A percentile compares a stretch with the other conserved stretches of the same genome.
These are phyloP conservation scores for Gymnothorax javanicus DNA, from an alignment of 2,797 vertebrate species.

Conservation along the genomic window DNA sequence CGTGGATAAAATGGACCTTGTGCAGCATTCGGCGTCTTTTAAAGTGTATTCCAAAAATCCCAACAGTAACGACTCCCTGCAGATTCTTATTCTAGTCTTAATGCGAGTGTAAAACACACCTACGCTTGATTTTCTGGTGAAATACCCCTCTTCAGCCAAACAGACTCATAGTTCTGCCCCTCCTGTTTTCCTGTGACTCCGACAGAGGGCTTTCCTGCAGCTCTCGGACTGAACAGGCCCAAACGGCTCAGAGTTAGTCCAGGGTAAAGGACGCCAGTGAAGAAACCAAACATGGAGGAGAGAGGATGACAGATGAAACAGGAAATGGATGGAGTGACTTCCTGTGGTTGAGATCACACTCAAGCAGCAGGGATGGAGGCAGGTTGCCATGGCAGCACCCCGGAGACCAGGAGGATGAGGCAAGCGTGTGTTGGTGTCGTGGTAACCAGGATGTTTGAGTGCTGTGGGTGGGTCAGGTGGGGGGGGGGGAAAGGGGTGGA, in stretches of 20 bases:
- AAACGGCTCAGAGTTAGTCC: not conserved
- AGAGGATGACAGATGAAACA: not conserved
- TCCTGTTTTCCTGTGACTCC: no score
- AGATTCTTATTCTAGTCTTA: no score
- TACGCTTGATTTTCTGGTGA: no score
- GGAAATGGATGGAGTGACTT: not conserved
- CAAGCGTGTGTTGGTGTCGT: not conserved
- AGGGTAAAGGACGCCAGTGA: not conserved
- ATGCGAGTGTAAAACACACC: no score
- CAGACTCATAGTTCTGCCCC: no score
- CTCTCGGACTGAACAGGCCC: not conserved
- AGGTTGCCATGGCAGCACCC: slow-evolving; percentile 13
- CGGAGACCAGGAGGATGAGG: slow-evolving; percentile 21
- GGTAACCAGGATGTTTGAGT: accelerated
- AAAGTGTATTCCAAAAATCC: not conserved
- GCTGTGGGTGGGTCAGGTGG: not conserved
- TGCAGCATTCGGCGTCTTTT: no score
- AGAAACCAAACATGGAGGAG: not conserved
- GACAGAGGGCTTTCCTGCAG: not conserved
- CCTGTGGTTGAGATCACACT: not conserved
- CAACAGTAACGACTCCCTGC: not conserved
- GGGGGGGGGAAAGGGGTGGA: not conserved
- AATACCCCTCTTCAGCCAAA: no score
- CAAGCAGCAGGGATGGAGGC: not conserved
- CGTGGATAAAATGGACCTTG: no score